Conservation (phyloP, 2,888 invertebrate genomes). For the Lasioglossum vierecki region DNA sequence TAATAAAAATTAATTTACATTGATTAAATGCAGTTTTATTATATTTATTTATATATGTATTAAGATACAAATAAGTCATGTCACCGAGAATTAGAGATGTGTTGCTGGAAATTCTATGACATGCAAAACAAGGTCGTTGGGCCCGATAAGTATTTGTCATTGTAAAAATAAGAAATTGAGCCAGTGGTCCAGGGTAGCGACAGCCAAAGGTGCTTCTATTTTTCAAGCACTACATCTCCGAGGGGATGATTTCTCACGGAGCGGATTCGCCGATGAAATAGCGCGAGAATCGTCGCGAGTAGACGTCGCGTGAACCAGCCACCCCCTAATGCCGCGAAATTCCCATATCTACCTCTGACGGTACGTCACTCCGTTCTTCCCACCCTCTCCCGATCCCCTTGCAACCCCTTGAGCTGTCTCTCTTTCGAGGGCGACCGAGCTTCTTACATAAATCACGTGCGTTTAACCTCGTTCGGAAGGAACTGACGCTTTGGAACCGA, state of each 20-base stretch:
- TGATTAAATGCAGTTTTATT: no score
- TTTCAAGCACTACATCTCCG: neutral
- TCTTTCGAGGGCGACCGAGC: constrained; percentile 32
- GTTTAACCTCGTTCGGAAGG: constrained; percentile 52
- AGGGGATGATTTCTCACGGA: constrained; percentile 34
- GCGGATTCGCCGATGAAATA: constrained; percentile 49
- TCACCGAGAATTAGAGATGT: no score
- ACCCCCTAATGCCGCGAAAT: constrained; percentile 54
- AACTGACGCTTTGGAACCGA: constrained; percentile 6
- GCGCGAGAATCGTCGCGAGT: constrained; percentile 27
- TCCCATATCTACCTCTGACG: constrained; percentile 58
- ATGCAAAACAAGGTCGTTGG: no score
- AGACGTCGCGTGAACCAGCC: constrained; percentile 44
- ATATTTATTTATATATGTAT: no score
- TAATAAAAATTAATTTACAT: no score
- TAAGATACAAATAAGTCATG: no score
- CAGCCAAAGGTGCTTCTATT: neutral
- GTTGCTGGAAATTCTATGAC: no score
- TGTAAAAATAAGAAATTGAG: neutral
- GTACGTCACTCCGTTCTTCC: constrained; percentile 46
- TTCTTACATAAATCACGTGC: constrained; percentile 65
- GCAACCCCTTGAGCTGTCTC: constrained; percentile 3
- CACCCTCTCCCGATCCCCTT: neutral
- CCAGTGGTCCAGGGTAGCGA: neutral
- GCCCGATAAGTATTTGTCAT: no score